Base-by-base conservation (phyloP, 2,888 invertebrate species). In the Molanna angustata region DNA sequence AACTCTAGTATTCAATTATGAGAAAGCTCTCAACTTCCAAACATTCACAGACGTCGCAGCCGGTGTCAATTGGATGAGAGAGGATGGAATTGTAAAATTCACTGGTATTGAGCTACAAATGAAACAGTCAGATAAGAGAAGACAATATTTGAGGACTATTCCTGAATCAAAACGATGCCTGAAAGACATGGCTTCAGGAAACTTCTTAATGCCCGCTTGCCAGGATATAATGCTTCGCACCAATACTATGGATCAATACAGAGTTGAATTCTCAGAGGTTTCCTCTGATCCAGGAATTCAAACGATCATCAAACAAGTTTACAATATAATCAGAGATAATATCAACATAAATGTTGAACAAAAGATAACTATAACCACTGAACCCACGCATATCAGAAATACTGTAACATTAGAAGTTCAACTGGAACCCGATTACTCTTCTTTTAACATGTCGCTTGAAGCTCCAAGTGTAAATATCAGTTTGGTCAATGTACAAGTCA, bases 341-440 rank as follows among this genome's bases (percentile, higher is more conserved):
- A 62, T 73, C 20, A 73, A 79, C 45, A 73, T 78, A 48, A 76
- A 80, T 65, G n/a, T n/a, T n/a, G 60, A 74, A 49, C 68, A 77
- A 4, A 69, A 76, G 11, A n/a, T n/a, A n/a, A n/a, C n/a, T n/a
- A n/a, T n/a, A n/a, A n/a, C n/a, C n/a, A n/a, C n/a, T n/a, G 74
- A 78, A 16, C 7, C 9, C 7, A 18, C 16, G 17, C 16, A 4
- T 7, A 37, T 37, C 17, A 18, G 18, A 3, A 60, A 80, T 9
- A n/a, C n/a, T n/a, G n/a, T n/a, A n/a, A n/a, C n/a, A n/a, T n/a
- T n/a, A n/a, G 68, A 73, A 45, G 69, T 70, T 18, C 69, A 73
- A 31, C 69, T 77, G 59, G 67, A 68, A 41, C 73, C 75, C 11
- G 66, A 76, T 39, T 70, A 79, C 2, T 64, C 74, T 33, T 66